Evolutionary conservation across 2,113 vertebrate genomes (phyloP).

Genomic region (Limanda limanda): DNA sequence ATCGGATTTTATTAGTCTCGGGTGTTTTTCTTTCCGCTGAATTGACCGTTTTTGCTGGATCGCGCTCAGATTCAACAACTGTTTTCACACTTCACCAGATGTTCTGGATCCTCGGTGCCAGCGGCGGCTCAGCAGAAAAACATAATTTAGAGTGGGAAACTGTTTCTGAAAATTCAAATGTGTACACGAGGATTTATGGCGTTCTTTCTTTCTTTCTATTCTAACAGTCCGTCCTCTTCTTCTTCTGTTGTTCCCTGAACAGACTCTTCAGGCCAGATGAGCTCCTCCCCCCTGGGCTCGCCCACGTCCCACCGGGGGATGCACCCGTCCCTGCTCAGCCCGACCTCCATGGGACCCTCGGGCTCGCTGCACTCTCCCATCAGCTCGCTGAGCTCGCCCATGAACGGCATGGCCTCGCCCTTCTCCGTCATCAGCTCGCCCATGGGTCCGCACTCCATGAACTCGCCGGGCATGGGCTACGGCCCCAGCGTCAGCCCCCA

Average conservation of each 20-base stretch:
- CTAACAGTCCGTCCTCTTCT: not conserved
- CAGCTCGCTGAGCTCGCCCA: conserved; percentile 91
- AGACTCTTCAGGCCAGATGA: conserved; percentile 93
- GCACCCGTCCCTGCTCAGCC: conserved; percentile 90
- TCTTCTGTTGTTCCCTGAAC: conserved; percentile 18
- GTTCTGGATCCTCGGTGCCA: conserved; percentile 35
- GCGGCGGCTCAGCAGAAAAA: not conserved
- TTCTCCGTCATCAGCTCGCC: conserved; percentile 98
- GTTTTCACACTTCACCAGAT: conserved; percentile 60
- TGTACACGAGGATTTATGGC: no score
- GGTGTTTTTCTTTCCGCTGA: conserved; percentile 26
- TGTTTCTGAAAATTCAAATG: not conserved
- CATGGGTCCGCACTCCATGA: conserved; percentile 95
- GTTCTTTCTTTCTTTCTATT: not conserved
- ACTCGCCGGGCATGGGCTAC: conserved; percentile 90
- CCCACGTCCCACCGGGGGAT: conserved; percentile 90
- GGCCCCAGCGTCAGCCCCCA: conserved; percentile 92
- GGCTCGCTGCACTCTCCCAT: conserved; percentile 95
- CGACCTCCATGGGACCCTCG: conserved; percentile 87
- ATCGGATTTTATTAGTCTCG: conserved; percentile 11
- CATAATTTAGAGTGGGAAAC: conserved; percentile 26
- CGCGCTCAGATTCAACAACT: conserved; percentile 28
- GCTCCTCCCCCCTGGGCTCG: conserved; percentile 88
- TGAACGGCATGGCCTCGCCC: conserved; percentile 96
- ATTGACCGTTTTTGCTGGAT: conserved; percentile 18